phyloP scores from a whole-genome alignment of 2,797 vertebrate genomes.

The Enteromius thamalakanensis region DNA sequence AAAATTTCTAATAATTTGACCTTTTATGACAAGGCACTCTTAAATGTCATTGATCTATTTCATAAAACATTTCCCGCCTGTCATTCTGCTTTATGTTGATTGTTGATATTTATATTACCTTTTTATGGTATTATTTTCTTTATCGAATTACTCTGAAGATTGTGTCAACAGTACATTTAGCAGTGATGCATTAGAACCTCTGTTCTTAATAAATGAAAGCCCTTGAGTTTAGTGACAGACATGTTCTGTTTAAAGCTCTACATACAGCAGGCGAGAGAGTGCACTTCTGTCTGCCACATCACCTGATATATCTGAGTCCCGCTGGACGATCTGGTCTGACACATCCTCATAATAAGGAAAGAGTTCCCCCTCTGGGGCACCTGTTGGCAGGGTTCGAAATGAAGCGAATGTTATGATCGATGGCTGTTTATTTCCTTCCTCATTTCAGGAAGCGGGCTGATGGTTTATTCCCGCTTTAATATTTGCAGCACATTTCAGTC shows the following conservation, averaged over 20 bases:
- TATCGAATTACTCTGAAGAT: conserved; percentile 35
- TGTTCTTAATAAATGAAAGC: conserved; percentile 23
- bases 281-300: conserved; percentile 18
- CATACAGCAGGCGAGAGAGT: neutral
- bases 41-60: neutral
- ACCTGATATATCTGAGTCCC: neutral
- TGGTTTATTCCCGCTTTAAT: conserved; percentile 39
- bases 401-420: conserved; percentile 40
- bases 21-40: neutral
- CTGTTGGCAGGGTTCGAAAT: conserved; percentile 41
- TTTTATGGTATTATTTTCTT: conserved; percentile 20
- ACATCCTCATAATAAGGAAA: conserved; percentile 45
- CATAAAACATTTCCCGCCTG: neutral
- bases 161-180: conserved; percentile 22
- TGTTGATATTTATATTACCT: conserved; percentile 6
- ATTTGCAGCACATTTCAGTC: conserved; percentile 27
- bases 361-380: conserved; percentile 37
- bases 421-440: conserved; percentile 37
- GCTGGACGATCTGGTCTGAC: conserved; percentile 34
- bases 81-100: neutral
- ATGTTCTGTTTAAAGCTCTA: conserved; percentile 28
- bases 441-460: conserved; percentile 34
- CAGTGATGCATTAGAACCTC: neutral
- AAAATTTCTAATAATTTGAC: neutral
- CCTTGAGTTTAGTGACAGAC: conserved; percentile 32